Evolutionary conservation across 2,797 vertebrate genomes (phyloP).

Genomic region (Tinamus major): DNA sequence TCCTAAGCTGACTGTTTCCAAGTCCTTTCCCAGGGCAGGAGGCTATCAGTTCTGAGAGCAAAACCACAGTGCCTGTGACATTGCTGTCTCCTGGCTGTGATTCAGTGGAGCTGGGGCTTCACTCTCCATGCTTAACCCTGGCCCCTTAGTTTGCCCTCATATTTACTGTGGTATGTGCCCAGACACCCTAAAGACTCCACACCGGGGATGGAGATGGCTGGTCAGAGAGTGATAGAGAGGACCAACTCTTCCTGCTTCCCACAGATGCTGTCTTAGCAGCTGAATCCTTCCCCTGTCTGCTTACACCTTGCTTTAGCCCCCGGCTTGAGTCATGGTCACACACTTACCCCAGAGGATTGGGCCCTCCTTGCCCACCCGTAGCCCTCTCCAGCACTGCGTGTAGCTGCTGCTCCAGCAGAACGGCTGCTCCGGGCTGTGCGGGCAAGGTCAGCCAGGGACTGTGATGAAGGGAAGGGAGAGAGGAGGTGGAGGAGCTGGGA

Average conservation of each 20-base stretch:
- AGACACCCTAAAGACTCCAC: neutral
- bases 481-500: neutral
- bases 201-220: neutral
- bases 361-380: neutral
- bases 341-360: neutral
- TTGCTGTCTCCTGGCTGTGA: neutral
- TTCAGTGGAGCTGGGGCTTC: neutral
- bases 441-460: neutral
- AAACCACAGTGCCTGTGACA: too few relatives aligned
- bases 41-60: neutral
- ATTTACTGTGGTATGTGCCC: neutral
- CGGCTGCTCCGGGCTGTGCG: neutral
- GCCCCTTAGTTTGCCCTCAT: neutral
- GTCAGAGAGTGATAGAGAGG: neutral
- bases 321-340: neutral
- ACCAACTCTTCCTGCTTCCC: neutral
- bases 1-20: neutral
- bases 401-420: neutral
- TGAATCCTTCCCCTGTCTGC: neutral
- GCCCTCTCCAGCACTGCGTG: rapidly evolving
- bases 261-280: rapidly evolving
- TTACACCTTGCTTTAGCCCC: neutral
- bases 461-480: neutral
- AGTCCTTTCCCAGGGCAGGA: neutral
- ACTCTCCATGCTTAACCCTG: neutral